Base-by-base conservation (phyloP, 2,113 vertebrate species). In the Gasterosteus aculeatus region DNA sequence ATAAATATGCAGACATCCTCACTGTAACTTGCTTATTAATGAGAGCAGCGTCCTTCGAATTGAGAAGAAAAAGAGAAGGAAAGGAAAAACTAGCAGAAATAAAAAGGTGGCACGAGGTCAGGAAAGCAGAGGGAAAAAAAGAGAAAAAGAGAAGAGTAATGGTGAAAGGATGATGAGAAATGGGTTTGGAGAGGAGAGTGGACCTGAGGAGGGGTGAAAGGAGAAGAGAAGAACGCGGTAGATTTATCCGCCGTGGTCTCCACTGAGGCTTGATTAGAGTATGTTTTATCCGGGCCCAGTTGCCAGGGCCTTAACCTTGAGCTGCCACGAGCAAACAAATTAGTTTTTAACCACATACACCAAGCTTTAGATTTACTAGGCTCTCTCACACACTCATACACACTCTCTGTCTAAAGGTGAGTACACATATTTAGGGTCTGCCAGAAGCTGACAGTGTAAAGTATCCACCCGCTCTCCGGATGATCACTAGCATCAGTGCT, bases 1-100 rank as follows among this genome's bases (percentile, higher is more conserved):
- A 92, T 93, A 93, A 93, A 93, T 87, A 94, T 93, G 90, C 84
- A 85, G 83, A 78, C 69, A 81, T 86, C 82, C 83, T 85, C 73
- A 83, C 86, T 78, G 83, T 91, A 78, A 89, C 81, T 91, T 75
- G 86, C 38, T 73, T 89, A 87, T 93, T 93, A 93, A 93, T 90
- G 87, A 92, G 90, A 87, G 84, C 85, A 83, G 75, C 41, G 65
- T 90, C 91, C 90, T 93, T 92, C 86, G 85, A 82, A 88, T 85
- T 85, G 80, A 47, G 71, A 62, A 77, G 64, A 61, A 74, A 75
- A 68, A 31, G 61, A 73, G 38, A 38, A 41, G 16, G 14, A 63
- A 51, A 81, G 70, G 70, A 68, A 70, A 47, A 58, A 59, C 46
- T 11, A 42, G 10, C 3, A 29, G 8, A 44, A 26, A 65, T 26